Percentiles rank a stretch among this genome's conserved stretches.
phyloP scores from a whole-genome alignment of 2,113 vertebrate genomes.

The Shinisaurus crocodilurus region DNA sequence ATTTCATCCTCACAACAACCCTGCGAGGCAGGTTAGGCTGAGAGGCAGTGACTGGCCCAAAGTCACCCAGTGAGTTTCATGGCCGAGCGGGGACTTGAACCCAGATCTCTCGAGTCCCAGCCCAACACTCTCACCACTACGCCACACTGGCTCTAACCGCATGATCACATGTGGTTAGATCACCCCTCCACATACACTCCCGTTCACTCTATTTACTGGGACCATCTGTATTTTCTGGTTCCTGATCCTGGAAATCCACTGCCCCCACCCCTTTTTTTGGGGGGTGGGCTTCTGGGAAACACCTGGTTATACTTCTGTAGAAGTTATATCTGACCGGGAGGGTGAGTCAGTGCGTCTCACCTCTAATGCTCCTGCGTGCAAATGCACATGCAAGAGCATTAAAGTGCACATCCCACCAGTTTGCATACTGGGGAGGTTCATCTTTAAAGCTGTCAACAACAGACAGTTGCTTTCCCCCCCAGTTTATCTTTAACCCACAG shows the following conservation, averaged over 20 bases:
- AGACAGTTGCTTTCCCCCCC: not conserved
- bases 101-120: too few species aligned
- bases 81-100: too few species aligned
- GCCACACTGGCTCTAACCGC: too few species aligned
- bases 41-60: too few species aligned
- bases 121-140: too few species aligned
- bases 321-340: not conserved
- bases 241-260: not conserved
- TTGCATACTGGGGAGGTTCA: not conserved
- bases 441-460: not conserved
- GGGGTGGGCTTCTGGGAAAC: not conserved
- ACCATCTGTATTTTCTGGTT: not conserved
- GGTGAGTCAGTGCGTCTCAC: not conserved
- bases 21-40: too few species aligned
- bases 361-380: not conserved
- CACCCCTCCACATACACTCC: too few species aligned
- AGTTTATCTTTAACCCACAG: not conserved
- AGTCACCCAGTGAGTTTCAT: too few species aligned
- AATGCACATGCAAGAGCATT: not conserved
- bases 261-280: not conserved
- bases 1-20: too few species aligned
- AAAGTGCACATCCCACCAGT: not conserved
- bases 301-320: not conserved
- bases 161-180: not conserved
- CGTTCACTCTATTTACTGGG: not conserved